phyloP scores from a whole-genome alignment of 1,140 invertebrate species.

The Anthonomus grandis region DNA sequence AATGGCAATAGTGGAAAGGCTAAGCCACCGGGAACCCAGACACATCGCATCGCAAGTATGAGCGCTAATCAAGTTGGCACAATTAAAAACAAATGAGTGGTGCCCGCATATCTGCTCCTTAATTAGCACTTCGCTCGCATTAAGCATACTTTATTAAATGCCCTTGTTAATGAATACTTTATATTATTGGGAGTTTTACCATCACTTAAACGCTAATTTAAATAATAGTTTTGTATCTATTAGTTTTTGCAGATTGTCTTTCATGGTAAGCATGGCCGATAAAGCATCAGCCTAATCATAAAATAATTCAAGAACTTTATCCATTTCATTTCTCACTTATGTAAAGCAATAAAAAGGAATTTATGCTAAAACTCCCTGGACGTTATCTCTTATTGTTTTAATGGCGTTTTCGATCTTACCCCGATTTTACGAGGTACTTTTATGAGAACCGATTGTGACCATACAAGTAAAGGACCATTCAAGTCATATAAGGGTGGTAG shows the following conservation, averaged over 20 bases:
- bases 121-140: constrained; percentile 37
- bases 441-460: constrained; percentile 13
- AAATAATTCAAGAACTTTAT: neutral
- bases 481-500: constrained; percentile 16
- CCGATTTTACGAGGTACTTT: constrained; percentile 18
- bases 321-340: neutral
- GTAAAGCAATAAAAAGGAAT: neutral
- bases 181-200: constrained; percentile 25
- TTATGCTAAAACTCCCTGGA: constrained; percentile 2
- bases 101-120: constrained; percentile 38
- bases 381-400: constrained; percentile 21
- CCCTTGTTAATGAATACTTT: constrained; percentile 36
- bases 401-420: neutral
- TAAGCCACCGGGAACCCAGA: no score
- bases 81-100: constrained; percentile 41
- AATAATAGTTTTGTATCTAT: neutral
- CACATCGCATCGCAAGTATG: no score
- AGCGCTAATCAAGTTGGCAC: constrained; percentile 33
- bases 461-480: constrained; percentile 7
- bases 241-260: neutral
- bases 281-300: neutral
- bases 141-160: constrained; percentile 37
- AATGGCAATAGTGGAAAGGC: no score
- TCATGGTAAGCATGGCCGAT: neutral
- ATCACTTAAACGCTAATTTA: neutral